Conservation (phyloP, 2,797 vertebrate species). For the Pseudomugil tenellus region DNA sequence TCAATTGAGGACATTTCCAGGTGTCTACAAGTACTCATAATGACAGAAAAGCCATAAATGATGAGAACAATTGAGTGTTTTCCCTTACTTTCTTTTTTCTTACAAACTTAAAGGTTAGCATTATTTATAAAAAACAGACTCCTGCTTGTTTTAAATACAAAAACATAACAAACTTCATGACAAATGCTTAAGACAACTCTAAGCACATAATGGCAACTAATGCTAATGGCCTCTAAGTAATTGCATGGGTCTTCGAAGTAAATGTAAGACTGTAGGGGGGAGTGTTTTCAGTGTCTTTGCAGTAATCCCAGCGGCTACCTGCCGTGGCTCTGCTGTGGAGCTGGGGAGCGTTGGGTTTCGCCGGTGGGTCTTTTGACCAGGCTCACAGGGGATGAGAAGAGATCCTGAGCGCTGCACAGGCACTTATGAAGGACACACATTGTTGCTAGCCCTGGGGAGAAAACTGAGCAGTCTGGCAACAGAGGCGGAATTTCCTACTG, state of each 20-base stretch:
- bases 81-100: too few relatives aligned
- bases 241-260: not conserved
- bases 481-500: constrained; percentile 81
- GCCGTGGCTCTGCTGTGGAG: constrained; percentile 38
- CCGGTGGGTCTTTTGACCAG: constrained; percentile 64
- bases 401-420: constrained; percentile 58
- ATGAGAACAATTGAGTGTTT: too few relatives aligned
- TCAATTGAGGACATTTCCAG: too few relatives aligned
- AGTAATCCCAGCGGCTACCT: constrained; percentile 54
- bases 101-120: too few relatives aligned
- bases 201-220: not conserved
- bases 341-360: constrained; percentile 66
- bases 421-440: constrained; percentile 79
- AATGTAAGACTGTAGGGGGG: constrained; percentile 3
- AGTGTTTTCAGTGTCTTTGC: constrained; percentile 31
- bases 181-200: not conserved
- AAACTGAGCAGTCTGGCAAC: constrained; percentile 81
- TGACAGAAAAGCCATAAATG: too few relatives aligned
- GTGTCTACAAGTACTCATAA: too few relatives aligned
- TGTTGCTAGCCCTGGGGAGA: constrained; percentile 76
- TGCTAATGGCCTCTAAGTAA: constrained; percentile 13
- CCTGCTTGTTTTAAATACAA: not conserved
- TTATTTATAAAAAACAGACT: too few relatives aligned
- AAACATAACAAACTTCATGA: not conserved
- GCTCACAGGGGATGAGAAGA: constrained; percentile 69